These are phyloP conservation scores for Sebastes minor DNA, from an alignment of 2,797 vertebrate species.

Conservation along the genomic window DNA sequence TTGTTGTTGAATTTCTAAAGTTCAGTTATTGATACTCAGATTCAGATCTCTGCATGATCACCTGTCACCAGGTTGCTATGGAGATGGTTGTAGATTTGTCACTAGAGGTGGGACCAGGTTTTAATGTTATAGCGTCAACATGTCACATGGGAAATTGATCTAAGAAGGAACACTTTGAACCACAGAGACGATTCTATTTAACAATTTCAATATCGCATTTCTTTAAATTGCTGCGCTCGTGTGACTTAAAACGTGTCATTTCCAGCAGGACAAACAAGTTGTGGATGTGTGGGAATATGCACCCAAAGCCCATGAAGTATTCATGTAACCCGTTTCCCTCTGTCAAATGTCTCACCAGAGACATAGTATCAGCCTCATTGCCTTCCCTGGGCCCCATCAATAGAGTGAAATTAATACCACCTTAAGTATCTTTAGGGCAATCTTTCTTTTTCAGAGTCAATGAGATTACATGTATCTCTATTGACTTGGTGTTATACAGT, in stretches of 20 bases:
- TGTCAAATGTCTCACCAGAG: conserved; percentile 70
- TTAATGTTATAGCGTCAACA: not conserved
- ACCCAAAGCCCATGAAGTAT: conserved; percentile 65
- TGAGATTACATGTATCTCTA: conserved; percentile 75
- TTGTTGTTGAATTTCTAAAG: conserved; percentile 35
- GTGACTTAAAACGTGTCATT: not conserved
- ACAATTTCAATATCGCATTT: not conserved
- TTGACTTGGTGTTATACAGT: conserved; percentile 72
- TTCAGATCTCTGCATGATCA: conserved; percentile 25
- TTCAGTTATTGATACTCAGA: conserved; percentile 26
- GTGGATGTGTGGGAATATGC: conserved; percentile 61
- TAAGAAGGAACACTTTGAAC: not conserved
- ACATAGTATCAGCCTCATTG: conserved; percentile 60
- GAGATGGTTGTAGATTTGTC: conserved; percentile 38
- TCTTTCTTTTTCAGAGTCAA: conserved; percentile 74
- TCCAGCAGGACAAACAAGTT: conserved; percentile 63
- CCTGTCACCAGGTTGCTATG: conserved; percentile 49
- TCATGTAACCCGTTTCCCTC: conserved; percentile 63
- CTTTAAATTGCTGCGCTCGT: not conserved
- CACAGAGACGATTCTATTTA: not conserved
- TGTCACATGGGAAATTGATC: not conserved
- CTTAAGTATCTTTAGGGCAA: conserved; percentile 76
- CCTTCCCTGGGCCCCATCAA: conserved; percentile 64
- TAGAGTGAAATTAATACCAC: conserved; percentile 77
- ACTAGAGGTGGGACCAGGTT: not conserved